Evolutionary conservation across 2,113 vertebrate species (phyloP), one percentile per base, ranked within the genome.

Genomic region (Apodemus speciosus): DNA sequence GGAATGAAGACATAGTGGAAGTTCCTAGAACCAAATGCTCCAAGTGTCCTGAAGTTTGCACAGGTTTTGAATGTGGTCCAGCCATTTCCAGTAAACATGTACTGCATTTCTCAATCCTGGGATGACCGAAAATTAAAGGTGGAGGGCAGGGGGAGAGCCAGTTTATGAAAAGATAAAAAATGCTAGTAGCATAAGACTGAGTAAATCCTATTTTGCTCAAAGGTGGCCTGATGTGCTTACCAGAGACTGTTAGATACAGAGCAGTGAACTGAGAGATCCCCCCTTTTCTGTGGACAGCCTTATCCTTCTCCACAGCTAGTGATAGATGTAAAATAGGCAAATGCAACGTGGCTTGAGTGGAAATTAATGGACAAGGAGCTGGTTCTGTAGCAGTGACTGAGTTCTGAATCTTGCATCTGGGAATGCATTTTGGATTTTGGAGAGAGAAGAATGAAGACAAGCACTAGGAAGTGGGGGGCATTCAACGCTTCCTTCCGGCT

Each of bases 81-180:
- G 51, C 43, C 30, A 43, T 86, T 96, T 92, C 73, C 46, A n/a
- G 81, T 76, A 94, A 94, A 87, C 14, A 68, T 62, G n/a, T 53
- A 35, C 69, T 35, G 72, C 3, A 85, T 95, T 91, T 95, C 94
- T 95, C 88, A 79, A 94, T 40, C 69, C 58, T 91, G 46, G 72
- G 16, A 58, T 91, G 72, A 9, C 11, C 15, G 14, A 49, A 60
- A 30, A 38, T 35, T 30, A 51, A 40, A 91, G 10, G 38, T 6
- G 46, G 35, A 6, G 35, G 20, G 21, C 9, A 6, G 7, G 66
- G 66, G 46, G 43, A 75, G 32, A 69, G n/a, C 16, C 79, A 25
- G 20, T 38, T 77, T 81, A 46, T 66, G n/a, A 66, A 90, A 81
- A 38, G 16, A 71, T 2, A 62, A 77, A 62, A 38, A 83, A 46